Base-by-base conservation (phyloP, 2,797 vertebrate species). In the Distichodus sexfasciatus region DNA sequence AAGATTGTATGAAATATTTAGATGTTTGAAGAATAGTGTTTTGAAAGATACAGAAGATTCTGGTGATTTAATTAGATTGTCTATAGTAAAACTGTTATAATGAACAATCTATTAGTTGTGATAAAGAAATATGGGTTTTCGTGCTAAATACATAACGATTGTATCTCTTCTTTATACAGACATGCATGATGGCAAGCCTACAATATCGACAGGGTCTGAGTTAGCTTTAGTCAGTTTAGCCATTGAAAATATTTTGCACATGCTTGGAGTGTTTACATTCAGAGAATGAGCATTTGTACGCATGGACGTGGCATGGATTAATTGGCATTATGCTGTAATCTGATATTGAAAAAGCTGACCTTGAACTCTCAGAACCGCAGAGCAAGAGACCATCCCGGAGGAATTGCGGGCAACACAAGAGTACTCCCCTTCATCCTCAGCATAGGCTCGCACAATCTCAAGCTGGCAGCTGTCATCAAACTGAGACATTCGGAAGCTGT, bases 401-500 rank as follows among this genome's bases (percentile, higher is more conserved):
- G 91, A 81, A 74, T 98, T 99, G 26, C 86, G 91, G 36, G 92
- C 94, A 21, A 94, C 90, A 72, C 94, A 96, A 9, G 92, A 94
- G 15, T 94, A 98, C 53, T 89, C 85, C 58, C 94, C 97, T 82
- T 95, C 93, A 43, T 95, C 93, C 44, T 90, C 84, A 14, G 81
- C 83, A 62, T 90, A 92, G 61, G 91, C 94, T 87, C 89, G 91
- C 66, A 93, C 88, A 69, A 98, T 93, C 70, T 95, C 94, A 78
- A 98, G 71, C 65, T 92, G 93, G 80, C 90, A 97, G 76, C 86
- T 93, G 71, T 96, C 92, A 85, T 94, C 96, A 81, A 90, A 92
- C 4, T 91, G 94, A 83, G 95, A 95, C 91, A 98, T 96, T 83
- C 83, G 92, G 67, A 94, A 94, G 85, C 92, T 90, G 0, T 94